A percentile compares a stretch with the other conserved stretches of the same genome.
Conservation (phyloP, 2,888 invertebrate species). For the Helobdella robusta region DNA sequence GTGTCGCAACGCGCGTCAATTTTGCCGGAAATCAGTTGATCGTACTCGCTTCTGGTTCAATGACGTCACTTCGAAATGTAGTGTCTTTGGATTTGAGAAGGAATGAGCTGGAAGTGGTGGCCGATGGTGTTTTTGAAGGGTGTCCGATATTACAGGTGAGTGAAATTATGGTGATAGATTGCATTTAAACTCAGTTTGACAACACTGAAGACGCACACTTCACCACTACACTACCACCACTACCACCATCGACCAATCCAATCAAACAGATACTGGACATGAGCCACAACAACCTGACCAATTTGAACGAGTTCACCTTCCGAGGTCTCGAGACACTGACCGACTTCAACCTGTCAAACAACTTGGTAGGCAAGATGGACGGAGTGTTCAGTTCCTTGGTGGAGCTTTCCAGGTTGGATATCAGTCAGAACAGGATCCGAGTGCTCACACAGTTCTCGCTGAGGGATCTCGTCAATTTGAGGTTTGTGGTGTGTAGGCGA, state of each 20-base stretch:
- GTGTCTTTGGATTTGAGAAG: slow-evolving; percentile 26
- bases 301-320: slow-evolving; percentile 26
- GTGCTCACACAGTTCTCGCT: slow-evolving; percentile 32
- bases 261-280: slow-evolving; percentile 30
- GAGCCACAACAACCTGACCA: slow-evolving; percentile 27
- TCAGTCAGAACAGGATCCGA: slow-evolving; percentile 30
- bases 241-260: too few relatives aligned
- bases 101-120: slow-evolving; percentile 27
- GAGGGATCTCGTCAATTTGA: slow-evolving; percentile 31
- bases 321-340: slow-evolving; percentile 22
- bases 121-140: slow-evolving; percentile 29
- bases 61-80: slow-evolving; percentile 23
- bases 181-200: too few relatives aligned
- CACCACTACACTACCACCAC: too few relatives aligned
- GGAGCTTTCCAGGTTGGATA: slow-evolving; percentile 30
- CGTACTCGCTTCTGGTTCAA: slow-evolving; percentile 15
- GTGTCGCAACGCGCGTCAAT: background rate
- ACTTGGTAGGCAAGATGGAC: slow-evolving; percentile 26
- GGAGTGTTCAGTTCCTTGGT: slow-evolving; percentile 29
- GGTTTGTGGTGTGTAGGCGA: too few relatives aligned
- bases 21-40: slow-evolving; percentile 23
- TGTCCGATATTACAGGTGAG: slow-evolving; percentile 17
- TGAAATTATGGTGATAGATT: background rate
- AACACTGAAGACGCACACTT: too few relatives aligned
- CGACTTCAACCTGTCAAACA: slow-evolving; percentile 29